phyloP scores from a whole-genome alignment of 2,888 invertebrate genomes.

The Atherix ibis region DNA sequence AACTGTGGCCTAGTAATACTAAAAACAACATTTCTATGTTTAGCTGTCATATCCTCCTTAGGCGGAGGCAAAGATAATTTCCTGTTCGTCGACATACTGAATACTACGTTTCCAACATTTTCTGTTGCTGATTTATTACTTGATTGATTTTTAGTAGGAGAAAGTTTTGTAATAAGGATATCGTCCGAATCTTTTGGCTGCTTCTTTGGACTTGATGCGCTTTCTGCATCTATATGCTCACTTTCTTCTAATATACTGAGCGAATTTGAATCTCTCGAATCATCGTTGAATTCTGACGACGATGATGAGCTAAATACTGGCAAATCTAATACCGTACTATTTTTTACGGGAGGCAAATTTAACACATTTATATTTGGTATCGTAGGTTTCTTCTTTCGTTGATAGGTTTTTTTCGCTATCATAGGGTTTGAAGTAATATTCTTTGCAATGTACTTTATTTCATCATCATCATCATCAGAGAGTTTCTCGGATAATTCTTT shows the following conservation, averaged over 20 bases:
- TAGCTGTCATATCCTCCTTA: not conserved
- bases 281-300: constrained; percentile 3
- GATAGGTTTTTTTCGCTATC: not conserved
- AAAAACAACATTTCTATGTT: constrained; percentile 4
- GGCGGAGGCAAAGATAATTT: not conserved
- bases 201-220: not conserved
- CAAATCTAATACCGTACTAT: not conserved
- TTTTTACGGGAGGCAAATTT: not conserved
- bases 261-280: constrained; percentile 2
- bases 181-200: not conserved
- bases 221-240: constrained; percentile 3
- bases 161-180: constrained; percentile 3
- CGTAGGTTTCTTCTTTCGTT: not conserved
- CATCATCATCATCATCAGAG: constrained; percentile 4
- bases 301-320: constrained; percentile 3
- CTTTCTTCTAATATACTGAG: constrained; percentile 6
- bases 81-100: constrained; percentile 1
- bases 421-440: not conserved
- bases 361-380: not conserved
- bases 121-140: not conserved
- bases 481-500: not conserved
- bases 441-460: constrained; percentile 4
- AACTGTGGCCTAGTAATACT: constrained; percentile 1
- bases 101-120: constrained; percentile 4
- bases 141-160: not conserved